phyloP scores from a whole-genome alignment of 2,113 vertebrate species.

The Pterophyllum scalare region DNA sequence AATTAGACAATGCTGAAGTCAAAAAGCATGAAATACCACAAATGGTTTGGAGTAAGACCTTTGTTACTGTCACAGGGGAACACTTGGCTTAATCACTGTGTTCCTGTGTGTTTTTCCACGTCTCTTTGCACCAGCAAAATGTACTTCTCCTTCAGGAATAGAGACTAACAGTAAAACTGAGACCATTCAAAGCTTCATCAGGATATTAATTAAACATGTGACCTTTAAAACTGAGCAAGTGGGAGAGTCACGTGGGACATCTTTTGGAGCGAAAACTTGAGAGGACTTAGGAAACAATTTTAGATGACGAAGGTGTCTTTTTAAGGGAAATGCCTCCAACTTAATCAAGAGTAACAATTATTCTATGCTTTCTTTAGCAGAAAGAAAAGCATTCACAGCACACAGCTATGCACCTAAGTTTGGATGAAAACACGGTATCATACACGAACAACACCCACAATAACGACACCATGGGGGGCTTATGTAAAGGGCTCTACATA shows the following conservation, averaged over 20 bases:
- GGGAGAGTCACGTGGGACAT: not conserved
- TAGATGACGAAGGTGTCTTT: not conserved
- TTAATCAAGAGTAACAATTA: not conserved
- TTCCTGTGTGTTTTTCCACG: not conserved
- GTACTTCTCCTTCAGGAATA: not conserved
- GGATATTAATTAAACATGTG: conserved; percentile 4
- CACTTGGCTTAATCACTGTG: not conserved
- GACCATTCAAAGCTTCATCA: not conserved
- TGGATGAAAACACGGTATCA: not conserved
- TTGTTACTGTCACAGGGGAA: not conserved
- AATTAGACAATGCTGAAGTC: not conserved
- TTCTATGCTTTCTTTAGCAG: not conserved
- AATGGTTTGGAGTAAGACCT: not conserved
- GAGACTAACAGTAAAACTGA: not conserved
- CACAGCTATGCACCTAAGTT: not conserved
- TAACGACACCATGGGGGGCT: not conserved
- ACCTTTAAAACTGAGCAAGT: conserved; percentile 25
- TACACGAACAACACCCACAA: not conserved
- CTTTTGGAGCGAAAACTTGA: not conserved
- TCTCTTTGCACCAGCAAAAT: not conserved
- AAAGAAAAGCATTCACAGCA: not conserved
- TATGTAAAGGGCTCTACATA: not conserved
- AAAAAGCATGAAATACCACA: not conserved
- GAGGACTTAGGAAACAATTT: not conserved
- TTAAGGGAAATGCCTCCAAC: conserved; percentile 32